Base-by-base conservation (phyloP, 2,113 vertebrate species). In the Sprattus sprattus region DNA sequence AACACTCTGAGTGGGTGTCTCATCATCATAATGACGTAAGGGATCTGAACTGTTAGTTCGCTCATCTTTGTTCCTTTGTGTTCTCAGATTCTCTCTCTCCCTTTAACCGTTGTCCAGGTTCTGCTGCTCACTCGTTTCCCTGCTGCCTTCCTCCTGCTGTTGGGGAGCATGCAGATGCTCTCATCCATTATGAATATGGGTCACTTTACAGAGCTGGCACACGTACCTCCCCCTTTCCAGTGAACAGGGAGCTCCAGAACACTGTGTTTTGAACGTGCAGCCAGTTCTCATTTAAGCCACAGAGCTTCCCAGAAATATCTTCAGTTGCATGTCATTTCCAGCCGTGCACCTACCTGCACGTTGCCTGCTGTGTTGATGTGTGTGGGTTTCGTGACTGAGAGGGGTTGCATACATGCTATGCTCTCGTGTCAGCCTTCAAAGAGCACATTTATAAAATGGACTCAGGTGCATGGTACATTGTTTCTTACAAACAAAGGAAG, bases 181-280 rank as follows among this genome's bases (percentile, higher is more conserved):
- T 91, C 89, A 88, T 93, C 89, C 82, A 92, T 90, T 89, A 92
- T 88, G 90, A 90, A 93, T 90, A 84, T 82, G 50, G 89, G 89
- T 92, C 89, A 89, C 39, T 91, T 86, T 78, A 78, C 71, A 78
- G 71, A 28, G 71, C 28, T 78, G 71, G 25, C 71, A 16, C 32
- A 16, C 32, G 16, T 78, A 13, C 71, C 71, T 78, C 32, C 71
- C 71, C 71, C 71, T 15, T 16, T 44, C 28, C 32, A 15, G 1
- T 78, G 13, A 78, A 78, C 71, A 78, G 28, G 28, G 28, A 32
- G 32, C 71, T 78, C 71, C 2, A 15, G 71, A 22, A 22, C 39
- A 7, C 25, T 50, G 60, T 47, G 60, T 47, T 28, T 54, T 78
- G 71, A 44, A 78, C 28, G 28, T 11, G 71, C 71, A 78, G 13